Percentiles rank a stretch among this genome's conserved stretches.
Evolutionary conservation across 2,888 invertebrate genomes (phyloP).

Genomic region (Agrochola lota): DNA sequence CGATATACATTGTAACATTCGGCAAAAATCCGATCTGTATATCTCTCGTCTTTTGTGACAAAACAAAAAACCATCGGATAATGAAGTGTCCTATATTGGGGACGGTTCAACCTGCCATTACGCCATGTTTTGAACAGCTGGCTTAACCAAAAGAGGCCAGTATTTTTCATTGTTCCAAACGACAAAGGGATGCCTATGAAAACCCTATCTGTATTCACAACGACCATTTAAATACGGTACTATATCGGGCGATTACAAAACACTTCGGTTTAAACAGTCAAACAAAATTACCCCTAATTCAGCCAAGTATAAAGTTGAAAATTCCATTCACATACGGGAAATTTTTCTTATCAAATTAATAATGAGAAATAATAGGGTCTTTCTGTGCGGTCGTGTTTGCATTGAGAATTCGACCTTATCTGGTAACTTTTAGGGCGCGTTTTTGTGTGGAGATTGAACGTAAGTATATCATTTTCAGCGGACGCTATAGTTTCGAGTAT

Average conservation of each 20-base stretch:
- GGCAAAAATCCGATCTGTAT: slow-evolving; percentile 26
- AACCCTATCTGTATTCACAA: slow-evolving; percentile 74
- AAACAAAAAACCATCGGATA: slow-evolving; percentile 54
- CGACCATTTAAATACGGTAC: slow-evolving; percentile 71
- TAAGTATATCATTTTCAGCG: slow-evolving; percentile 87
- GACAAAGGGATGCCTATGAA: slow-evolving; percentile 65
- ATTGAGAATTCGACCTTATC: slow-evolving; percentile 69
- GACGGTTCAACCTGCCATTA: slow-evolving; percentile 60
- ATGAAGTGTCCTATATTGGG: slow-evolving; percentile 61
- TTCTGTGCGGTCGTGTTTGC: slow-evolving; percentile 57
- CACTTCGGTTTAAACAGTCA: slow-evolving; percentile 36
- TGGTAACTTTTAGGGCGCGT: slow-evolving; percentile 69
- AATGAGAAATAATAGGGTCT: slow-evolving; percentile 85
- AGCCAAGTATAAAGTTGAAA: slow-evolving; percentile 71
- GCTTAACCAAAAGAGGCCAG: slow-evolving; percentile 65
- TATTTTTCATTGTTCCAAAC: slow-evolving; percentile 70
- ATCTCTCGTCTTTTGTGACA: slow-evolving; percentile 37
- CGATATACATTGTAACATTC: slow-evolving; percentile 9
- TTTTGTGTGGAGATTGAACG: slow-evolving; percentile 73
- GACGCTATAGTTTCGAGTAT: slow-evolving; percentile 88
- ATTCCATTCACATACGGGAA: slow-evolving; percentile 68
- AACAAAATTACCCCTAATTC: slow-evolving; percentile 63
- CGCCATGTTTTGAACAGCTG: slow-evolving; percentile 57
- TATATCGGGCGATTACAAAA: slow-evolving; percentile 64
- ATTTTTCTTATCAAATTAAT: slow-evolving; percentile 89